Base-by-base conservation (phyloP, 2,113 vertebrate species). In the Dissostichus mawsoni region DNA sequence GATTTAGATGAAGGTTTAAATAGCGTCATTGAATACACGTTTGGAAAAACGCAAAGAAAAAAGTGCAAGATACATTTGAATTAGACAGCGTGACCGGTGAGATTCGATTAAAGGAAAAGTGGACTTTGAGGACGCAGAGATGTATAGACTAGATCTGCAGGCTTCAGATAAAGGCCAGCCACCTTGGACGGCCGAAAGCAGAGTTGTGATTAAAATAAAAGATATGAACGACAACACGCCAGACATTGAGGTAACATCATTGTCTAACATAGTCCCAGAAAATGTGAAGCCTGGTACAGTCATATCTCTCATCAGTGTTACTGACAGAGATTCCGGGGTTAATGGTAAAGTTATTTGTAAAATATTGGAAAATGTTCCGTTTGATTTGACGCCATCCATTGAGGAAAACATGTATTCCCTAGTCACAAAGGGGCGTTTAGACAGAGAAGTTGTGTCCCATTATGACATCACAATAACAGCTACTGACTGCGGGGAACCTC, bases 171-270 rank as follows among this genome's bases (percentile, higher is more conserved):
- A 92, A 83, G 94, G 93, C 0, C 84, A 80, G 0, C 84, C 18
- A 12, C 91, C 93, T 0, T 72, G 77, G 44, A 90, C 0, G 0
- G 25, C 1, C 0, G 89, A 92, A 78, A 84, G 86, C 20, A 89
- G 90, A 76, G 88, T 95, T 0, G 3, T 88, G 0, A 90, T 95
- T 11, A 91, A 93, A 74, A 87, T 95, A 11, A 81, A 77, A 55
- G 94, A 95, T 23, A 2, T 93, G 1, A 95, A 95, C 41, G 94
- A 95, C 25, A 95, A 95, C 64, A 57, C 56, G 12, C 94, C 94
- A 18, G 86, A 87, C 0, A 92, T 95, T 74, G 92, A 94, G 51
- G 78, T 95, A 4, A 94, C 93, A 2, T 94, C 93, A 1, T 17
- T 94, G 44, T 91, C 90, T 3, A 90, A 74, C 0, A 10, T 80